phyloP scores from a whole-genome alignment of 1,140 invertebrate genomes.

The Micrasema minimum region DNA sequence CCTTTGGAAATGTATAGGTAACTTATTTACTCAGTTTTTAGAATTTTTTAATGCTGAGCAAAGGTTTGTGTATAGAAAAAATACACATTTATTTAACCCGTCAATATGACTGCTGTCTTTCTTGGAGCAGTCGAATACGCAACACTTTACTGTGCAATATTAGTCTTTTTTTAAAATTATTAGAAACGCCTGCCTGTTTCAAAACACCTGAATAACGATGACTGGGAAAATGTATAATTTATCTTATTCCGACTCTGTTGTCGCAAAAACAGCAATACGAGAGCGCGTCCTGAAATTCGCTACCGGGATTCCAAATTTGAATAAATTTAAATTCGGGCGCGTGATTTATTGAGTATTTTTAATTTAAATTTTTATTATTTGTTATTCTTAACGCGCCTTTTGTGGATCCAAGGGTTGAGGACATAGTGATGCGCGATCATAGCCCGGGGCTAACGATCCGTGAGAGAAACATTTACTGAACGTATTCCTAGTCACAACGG shows the following conservation, averaged over 20 bases:
- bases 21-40: too few species aligned
- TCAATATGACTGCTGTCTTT: background rate
- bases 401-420: conserved; percentile 46
- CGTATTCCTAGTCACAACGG: conserved; percentile 18
- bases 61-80: background rate
- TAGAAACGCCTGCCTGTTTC: background rate
- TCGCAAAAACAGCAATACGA: conserved; percentile 19
- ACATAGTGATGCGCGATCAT: conserved; percentile 24
- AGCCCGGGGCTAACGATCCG: conserved; percentile 43
- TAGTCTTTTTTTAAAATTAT: conserved; percentile 1
- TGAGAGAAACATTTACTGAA: conserved; percentile 46
- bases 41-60: too few species aligned
- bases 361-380: conserved; percentile 71
- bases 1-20: too few species aligned
- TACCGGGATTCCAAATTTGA: conserved; percentile 45
- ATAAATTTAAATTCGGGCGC: conserved; percentile 66
- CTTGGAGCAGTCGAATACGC: too few species aligned
- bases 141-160: background rate
- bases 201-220: too few species aligned
- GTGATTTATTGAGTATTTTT: conserved; percentile 71
- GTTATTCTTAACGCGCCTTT: conserved; percentile 66
- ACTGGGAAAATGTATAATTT: too few species aligned
- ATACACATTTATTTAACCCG: too few species aligned
- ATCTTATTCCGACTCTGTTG: background rate
- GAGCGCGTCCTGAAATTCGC: conserved; percentile 19